phyloP scores from a whole-genome alignment of 1,140 invertebrate species.

The Prorops nasuta region DNA sequence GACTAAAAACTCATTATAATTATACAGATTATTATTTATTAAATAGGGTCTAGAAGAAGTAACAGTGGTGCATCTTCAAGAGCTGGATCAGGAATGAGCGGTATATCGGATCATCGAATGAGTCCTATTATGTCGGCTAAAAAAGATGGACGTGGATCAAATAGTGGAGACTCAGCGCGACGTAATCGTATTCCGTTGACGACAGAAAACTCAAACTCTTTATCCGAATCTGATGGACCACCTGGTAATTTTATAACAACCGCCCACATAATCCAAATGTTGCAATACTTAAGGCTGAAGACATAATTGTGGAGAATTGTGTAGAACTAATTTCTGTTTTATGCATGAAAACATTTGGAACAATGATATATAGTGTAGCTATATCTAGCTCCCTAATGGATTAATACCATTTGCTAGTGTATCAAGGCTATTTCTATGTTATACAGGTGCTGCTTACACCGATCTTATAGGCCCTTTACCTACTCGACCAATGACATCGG shows the following conservation, averaged over 20 bases:
- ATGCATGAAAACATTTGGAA: no score
- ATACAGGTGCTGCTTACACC: conserved; percentile 64
- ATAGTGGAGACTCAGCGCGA: conserved; percentile 27
- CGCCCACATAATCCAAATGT: not conserved
- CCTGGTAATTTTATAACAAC: conserved; percentile 30
- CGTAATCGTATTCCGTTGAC: conserved; percentile 20
- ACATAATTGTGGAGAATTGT: no score
- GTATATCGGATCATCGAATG: conserved; percentile 51
- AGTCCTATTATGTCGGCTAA: conserved; percentile 36
- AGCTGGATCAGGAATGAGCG: conserved; percentile 58
- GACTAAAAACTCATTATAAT: conserved; percentile 6
- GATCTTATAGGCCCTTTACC: conserved; percentile 76
- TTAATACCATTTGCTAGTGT: not conserved
- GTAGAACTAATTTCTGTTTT: no score
- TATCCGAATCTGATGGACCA: conserved; percentile 22
- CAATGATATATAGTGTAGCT: conserved; percentile 1
- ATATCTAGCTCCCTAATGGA: not conserved
- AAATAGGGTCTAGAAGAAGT: conserved; percentile 57
- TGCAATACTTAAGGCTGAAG: not conserved
- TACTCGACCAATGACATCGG: conserved; percentile 74
- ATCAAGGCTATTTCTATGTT: not conserved
- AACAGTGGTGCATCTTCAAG: conserved; percentile 62
- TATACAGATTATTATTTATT: conserved; percentile 15
- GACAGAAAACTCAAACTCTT: conserved; percentile 31
- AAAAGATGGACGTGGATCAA: conserved; percentile 34